Conservation (phyloP, 2,113 vertebrate species). For the Verasper variegatus region DNA sequence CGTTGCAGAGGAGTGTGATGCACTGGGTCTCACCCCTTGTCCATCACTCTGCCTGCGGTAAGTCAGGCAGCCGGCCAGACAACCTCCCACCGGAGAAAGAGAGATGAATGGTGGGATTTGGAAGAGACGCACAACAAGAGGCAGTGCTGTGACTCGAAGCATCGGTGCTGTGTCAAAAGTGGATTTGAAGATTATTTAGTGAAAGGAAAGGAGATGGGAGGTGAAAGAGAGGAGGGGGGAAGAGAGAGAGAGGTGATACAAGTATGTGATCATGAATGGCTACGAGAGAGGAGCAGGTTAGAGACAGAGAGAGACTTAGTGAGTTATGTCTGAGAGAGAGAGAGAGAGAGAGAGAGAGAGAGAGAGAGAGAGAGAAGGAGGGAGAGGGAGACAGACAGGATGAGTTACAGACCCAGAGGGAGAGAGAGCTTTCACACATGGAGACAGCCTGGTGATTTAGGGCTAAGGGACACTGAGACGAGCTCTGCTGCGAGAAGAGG, state of each 20-base stretch:
- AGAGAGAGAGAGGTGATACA: conserved; percentile 3
- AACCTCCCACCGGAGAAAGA: conserved; percentile 44
- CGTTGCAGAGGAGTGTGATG: conserved; percentile 52
- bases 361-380: conserved; percentile 46
- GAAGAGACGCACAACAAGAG: conserved; percentile 31
- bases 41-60: conserved; percentile 61
- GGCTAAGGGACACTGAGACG: conserved; percentile 69
- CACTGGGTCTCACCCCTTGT: conserved; percentile 56
- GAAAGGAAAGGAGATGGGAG: background rate
- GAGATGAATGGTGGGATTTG: conserved; percentile 54
- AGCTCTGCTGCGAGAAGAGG: conserved; percentile 66
- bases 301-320: conserved; percentile 43
- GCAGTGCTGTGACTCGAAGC: conserved; percentile 38
- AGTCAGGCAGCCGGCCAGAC: conserved; percentile 68
- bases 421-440: conserved; percentile 72
- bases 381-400: conserved; percentile 52
- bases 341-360: conserved; percentile 62
- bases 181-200: conserved; percentile 38
- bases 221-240: background rate
- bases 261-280: conserved; percentile 48
- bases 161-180: conserved; percentile 10
- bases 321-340: conserved; percentile 58
- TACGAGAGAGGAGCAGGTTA: conserved; percentile 41
- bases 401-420: conserved; percentile 63
- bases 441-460: conserved; percentile 74